phyloP scores from a whole-genome alignment of 2,113 vertebrate species.

The Ctenodactylus gundi region DNA sequence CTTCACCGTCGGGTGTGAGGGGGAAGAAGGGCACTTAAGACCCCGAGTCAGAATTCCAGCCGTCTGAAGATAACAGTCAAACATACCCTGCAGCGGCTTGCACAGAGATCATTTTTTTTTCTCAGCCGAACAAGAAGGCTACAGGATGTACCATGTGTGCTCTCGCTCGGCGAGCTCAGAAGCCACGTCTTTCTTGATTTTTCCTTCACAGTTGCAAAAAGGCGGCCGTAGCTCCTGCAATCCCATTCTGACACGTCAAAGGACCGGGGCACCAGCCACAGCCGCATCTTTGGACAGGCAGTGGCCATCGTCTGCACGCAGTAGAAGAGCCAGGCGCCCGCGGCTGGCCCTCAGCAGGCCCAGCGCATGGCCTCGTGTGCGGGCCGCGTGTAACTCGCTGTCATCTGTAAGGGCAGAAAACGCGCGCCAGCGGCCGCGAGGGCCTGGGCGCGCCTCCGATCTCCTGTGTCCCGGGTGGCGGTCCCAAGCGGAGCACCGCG shows the following conservation, averaged over 20 bases:
- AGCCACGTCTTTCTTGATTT: not conserved
- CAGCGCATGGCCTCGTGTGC: too few species aligned
- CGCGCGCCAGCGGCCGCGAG: too few species aligned
- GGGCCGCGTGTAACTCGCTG: too few species aligned
- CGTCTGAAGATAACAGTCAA: slow-evolving; percentile 9
- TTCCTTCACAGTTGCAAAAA: not conserved
- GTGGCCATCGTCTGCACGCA: too few species aligned
- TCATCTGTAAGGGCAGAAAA: too few species aligned
- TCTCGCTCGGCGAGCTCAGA: not conserved
- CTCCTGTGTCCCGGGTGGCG: too few species aligned
- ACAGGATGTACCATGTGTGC: slow-evolving; percentile 1
- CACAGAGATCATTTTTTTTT: not conserved
- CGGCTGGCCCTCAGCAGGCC: too few species aligned
- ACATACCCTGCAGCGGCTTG: not conserved
- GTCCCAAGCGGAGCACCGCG: too few species aligned
- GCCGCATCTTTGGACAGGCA: not conserved
- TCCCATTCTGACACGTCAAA: not conserved
- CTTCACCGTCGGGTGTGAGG: not conserved
- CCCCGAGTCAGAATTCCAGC: not conserved
- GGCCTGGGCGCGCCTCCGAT: too few species aligned
- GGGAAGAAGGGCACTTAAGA: not conserved
- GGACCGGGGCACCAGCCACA: not conserved
- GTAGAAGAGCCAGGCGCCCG: too few species aligned
- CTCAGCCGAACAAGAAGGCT: not conserved
- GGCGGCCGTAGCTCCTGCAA: not conserved